A percentile compares a stretch with the other conserved stretches of the same genome.
phyloP scores from a whole-genome alignment of 2,888 invertebrate species.

The Orthosia cruda region DNA sequence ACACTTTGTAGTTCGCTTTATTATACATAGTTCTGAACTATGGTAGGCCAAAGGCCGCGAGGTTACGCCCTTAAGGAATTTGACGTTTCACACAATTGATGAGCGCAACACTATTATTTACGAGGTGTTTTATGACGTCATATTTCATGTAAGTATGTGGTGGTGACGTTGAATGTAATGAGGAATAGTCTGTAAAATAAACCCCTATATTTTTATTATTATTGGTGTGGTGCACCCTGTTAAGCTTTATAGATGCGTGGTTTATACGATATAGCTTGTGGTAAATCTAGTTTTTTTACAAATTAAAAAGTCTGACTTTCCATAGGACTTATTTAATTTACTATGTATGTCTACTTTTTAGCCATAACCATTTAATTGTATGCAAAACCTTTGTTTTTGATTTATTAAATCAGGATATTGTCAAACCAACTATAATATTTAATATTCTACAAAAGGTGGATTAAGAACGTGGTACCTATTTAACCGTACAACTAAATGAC shows the following conservation, averaged over 20 bases:
- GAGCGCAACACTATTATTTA: too few relatives aligned
- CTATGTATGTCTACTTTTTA: background rate
- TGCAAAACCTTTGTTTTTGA: too few relatives aligned
- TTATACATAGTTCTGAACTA: too few relatives aligned
- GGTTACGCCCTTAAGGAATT: too few relatives aligned
- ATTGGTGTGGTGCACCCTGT: background rate
- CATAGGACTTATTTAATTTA: background rate
- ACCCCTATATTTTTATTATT: slow-evolving; percentile 11
- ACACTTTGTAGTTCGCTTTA: too few relatives aligned
- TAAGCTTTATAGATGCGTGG: background rate
- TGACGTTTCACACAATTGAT: too few relatives aligned
- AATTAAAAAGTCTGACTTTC: too few relatives aligned
- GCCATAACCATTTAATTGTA: too few relatives aligned
- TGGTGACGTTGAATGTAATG: slow-evolving; percentile 15
- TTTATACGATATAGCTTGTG: background rate
- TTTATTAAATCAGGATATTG: too few relatives aligned
- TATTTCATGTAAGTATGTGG: slow-evolving; percentile 47
- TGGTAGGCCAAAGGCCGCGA: too few relatives aligned
- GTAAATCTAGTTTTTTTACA: background rate
- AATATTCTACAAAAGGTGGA: background rate
- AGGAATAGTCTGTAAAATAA: slow-evolving; percentile 17
- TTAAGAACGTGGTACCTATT: background rate
- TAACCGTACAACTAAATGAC: background rate
- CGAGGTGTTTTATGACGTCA: slow-evolving; percentile 34
- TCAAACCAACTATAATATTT: background rate